phyloP scores from a whole-genome alignment of 2,113 vertebrate species.

The Saguinus midas region DNA sequence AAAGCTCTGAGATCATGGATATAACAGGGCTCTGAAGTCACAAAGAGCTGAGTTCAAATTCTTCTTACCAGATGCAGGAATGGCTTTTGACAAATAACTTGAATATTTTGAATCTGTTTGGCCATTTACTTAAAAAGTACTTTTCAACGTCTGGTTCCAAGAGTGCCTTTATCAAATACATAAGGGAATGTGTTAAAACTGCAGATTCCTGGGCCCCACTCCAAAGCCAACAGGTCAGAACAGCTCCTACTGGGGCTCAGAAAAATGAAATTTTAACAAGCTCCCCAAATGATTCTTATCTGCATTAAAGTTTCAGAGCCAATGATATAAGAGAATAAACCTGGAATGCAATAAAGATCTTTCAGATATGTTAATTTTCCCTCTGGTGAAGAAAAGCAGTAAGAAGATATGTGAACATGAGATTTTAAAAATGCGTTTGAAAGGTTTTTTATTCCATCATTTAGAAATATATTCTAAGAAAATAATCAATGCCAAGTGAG shows the following conservation, averaged over 20 bases:
- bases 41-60: not conserved
- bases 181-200: not conserved
- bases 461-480: not conserved
- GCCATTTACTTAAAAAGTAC: constrained; percentile 28
- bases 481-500: not conserved
- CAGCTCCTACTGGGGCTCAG: not conserved
- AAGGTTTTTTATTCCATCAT: not conserved
- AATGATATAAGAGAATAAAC: not conserved
- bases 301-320: constrained; percentile 35
- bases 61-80: not conserved
- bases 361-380: not conserved
- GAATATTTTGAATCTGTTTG: not conserved
- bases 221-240: not conserved
- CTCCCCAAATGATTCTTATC: not conserved
- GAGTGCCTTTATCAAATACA: not conserved
- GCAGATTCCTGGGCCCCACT: not conserved
- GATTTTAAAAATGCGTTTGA: not conserved
- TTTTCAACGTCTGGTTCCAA: not conserved
- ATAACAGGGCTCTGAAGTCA: not conserved
- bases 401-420: not conserved
- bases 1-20: not conserved
- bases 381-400: not conserved
- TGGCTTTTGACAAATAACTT: not conserved
- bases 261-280: constrained; percentile 53
- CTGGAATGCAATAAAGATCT: not conserved